Evolutionary conservation across 2,113 vertebrate genomes (phyloP).

Genomic region (Nasalis larvatus): DNA sequence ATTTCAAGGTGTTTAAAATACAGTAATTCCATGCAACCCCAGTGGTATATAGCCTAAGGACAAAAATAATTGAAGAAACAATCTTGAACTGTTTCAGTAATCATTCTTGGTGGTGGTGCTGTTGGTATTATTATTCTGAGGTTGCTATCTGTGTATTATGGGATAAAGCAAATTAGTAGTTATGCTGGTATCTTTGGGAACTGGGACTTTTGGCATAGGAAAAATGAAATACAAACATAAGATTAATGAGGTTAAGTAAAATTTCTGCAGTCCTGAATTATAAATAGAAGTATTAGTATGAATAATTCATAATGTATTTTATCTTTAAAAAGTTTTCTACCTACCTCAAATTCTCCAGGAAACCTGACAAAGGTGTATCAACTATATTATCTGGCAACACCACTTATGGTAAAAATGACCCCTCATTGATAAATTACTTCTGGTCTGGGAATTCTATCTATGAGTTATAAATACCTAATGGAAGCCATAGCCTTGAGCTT

Average conservation of each 20-base stretch:
- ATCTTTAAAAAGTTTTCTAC: background rate
- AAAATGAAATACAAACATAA: background rate
- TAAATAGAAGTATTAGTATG: background rate
- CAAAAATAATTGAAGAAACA: background rate
- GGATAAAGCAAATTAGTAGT: background rate
- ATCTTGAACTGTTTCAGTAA: background rate
- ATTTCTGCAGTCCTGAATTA: constrained; percentile 42
- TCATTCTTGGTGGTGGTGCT: background rate
- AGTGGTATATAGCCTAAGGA: background rate
- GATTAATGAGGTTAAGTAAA: constrained; percentile 34
- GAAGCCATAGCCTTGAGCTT: background rate
- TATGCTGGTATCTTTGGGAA: background rate
- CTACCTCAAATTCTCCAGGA: background rate
- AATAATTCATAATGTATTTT: constrained; percentile 30
- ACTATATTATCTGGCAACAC: background rate
- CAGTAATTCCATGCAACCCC: background rate
- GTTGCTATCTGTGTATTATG: background rate
- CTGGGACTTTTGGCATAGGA: background rate
- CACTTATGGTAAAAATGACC: background rate
- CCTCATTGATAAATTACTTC: background rate
- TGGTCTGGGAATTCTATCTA: background rate
- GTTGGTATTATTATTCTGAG: background rate
- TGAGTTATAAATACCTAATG: constrained; percentile 15
- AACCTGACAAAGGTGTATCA: background rate
- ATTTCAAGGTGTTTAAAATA: background rate